Evolutionary conservation across 37 sponge, comb jelly and placozoan species (phyloP).

Genomic region (Ephydatia muelleri): DNA sequence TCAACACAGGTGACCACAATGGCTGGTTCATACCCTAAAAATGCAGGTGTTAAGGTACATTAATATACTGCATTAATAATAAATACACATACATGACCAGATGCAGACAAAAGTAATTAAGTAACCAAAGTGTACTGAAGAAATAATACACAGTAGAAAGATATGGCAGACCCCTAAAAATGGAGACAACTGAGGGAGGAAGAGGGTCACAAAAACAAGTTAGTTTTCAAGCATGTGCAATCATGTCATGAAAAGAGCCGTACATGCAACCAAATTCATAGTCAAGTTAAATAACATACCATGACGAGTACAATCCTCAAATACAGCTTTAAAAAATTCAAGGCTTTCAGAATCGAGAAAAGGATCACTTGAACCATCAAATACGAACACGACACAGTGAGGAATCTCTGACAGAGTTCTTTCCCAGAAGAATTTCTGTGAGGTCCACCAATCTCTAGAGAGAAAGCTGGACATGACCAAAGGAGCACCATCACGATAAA

Average conservation of each 20-base stretch:
- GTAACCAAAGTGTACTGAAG: background rate
- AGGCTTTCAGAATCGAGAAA: constrained; percentile 86
- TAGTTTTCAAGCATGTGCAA: too few relatives aligned
- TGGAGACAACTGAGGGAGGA: background rate
- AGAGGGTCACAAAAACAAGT: background rate
- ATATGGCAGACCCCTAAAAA: background rate
- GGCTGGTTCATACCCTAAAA: constrained; percentile 88
- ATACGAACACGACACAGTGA: constrained; percentile 94
- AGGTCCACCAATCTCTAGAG: constrained; percentile 83
- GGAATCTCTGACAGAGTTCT: constrained; percentile 67
- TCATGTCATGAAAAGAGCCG: too few relatives aligned
- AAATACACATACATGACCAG: background rate
- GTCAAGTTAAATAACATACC: constrained; percentile 46
- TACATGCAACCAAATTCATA: background rate
- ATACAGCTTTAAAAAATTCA: constrained; percentile 77
- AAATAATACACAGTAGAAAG: too few relatives aligned
- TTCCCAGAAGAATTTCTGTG: constrained; percentile 86
- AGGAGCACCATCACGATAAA: constrained; percentile 78
- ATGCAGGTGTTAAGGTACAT: too few relatives aligned
- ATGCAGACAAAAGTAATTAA: background rate
- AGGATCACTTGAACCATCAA: constrained; percentile 92
- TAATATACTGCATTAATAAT: background rate
- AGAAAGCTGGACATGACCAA: constrained; percentile 37
- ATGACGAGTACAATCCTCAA: constrained; percentile 72
- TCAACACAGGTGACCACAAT: constrained; percentile 90